Evolutionary conservation across 92 coral and sea anemone genomes (phyloP).

Genomic region (Paragorgia papillata): DNA sequence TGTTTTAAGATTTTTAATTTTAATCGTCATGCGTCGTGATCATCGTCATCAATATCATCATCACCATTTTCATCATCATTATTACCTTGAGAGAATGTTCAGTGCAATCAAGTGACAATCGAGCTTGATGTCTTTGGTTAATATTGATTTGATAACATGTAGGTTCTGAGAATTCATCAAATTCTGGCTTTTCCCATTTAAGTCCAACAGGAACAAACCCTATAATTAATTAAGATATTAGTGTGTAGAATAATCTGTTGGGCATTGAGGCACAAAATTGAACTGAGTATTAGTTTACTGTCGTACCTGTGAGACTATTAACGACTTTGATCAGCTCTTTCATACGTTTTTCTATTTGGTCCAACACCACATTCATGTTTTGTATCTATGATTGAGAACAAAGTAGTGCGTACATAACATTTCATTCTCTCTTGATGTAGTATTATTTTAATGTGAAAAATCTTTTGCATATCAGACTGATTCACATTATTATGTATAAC

Average conservation of each 20-base stretch:
- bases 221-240: not conserved
- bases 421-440: too few species aligned
- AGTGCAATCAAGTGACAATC: constrained; percentile 11
- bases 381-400: constrained; percentile 14
- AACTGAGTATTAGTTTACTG: too few species aligned
- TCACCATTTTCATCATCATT: too few species aligned
- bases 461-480: too few species aligned
- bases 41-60: too few species aligned
- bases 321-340: constrained; percentile 29
- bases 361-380: constrained; percentile 29
- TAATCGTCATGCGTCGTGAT: too few species aligned
- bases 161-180: constrained; percentile 41
- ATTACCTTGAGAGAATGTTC: constrained; percentile 32
- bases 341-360: constrained; percentile 17
- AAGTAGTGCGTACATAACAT: too few species aligned
- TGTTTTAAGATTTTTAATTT: too few species aligned
- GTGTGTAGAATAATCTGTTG: too few species aligned
- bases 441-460: too few species aligned
- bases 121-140: constrained; percentile 18
- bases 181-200: constrained; percentile 31
- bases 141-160: constrained; percentile 11
- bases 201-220: constrained; percentile 37
- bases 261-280: too few species aligned
- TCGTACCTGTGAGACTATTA: constrained; percentile 17
- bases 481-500: too few species aligned